phyloP scores from a whole-genome alignment of 2,797 vertebrate species.

The Sebastes taczanowskii region DNA sequence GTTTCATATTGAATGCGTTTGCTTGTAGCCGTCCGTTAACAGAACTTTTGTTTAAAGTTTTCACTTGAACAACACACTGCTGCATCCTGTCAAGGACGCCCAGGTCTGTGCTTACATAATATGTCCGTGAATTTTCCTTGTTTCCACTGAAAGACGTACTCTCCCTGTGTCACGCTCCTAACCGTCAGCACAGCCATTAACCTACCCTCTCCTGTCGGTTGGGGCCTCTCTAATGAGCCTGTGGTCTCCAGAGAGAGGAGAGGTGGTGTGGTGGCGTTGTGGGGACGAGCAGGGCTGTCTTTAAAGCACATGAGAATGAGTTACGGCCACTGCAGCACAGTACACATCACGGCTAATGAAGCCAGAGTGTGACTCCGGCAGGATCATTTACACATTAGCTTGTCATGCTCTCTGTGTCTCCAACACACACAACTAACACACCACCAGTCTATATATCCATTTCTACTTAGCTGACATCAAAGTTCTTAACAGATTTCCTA shows the following conservation, averaged over 20 bases:
- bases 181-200: slow-evolving; percentile 8
- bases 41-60: slow-evolving; percentile 5
- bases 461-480: background rate
- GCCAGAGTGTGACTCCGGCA: slow-evolving; percentile 47
- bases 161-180: slow-evolving; percentile 4
- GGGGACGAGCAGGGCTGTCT: slow-evolving; percentile 32
- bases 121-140: background rate
- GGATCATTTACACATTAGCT: slow-evolving; percentile 51
- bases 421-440: background rate
- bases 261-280: background rate
- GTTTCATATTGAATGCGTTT: slow-evolving; percentile 5
- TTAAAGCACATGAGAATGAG: slow-evolving; percentile 59
- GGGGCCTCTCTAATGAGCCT: slow-evolving; percentile 53
- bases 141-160: slow-evolving; percentile 26
- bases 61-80: background rate
- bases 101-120: background rate
- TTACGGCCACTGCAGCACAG: slow-evolving; percentile 50
- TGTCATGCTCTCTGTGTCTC: slow-evolving; percentile 22
- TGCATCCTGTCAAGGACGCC: slow-evolving; percentile 1
- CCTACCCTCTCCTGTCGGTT: slow-evolving; percentile 12
- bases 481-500: background rate
- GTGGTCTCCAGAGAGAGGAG: slow-evolving; percentile 30
- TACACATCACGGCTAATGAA: slow-evolving; percentile 65
- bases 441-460: background rate
- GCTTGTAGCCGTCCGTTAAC: background rate